Conservation (phyloP, 2,888 invertebrate species). For the Siphlonurus alternatus region DNA sequence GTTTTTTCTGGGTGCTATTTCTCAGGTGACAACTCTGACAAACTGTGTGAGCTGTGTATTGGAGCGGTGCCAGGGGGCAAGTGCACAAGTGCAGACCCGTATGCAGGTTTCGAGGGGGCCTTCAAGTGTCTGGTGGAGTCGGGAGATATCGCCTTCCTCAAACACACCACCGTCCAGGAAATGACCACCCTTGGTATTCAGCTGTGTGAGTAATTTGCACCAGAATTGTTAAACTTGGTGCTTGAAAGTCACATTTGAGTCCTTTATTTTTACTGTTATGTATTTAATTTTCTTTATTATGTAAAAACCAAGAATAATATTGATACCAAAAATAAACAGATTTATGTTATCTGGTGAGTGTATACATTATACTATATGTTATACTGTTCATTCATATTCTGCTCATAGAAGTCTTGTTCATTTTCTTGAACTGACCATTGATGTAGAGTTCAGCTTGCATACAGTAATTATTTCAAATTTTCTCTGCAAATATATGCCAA, state of each 20-base stretch:
- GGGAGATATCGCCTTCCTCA: conserved; percentile 83
- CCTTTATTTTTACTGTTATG: neutral
- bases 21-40: conserved; percentile 48
- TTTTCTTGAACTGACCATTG: too few species aligned
- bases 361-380: too few species aligned
- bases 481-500: neutral
- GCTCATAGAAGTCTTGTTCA: too few species aligned
- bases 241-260: neutral
- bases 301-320: too few species aligned
- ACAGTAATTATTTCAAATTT: too few species aligned
- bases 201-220: conserved; percentile 5
- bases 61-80: conserved; percentile 62
- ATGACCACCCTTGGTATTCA: conserved; percentile 24
- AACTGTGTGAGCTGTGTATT: conserved; percentile 65
- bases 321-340: too few species aligned
- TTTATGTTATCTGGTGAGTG: too few species aligned
- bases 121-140: conserved; percentile 65
- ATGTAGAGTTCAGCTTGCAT: too few species aligned
- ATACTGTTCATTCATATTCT: too few species aligned
- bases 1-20: neutral
- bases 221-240: neutral
- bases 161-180: conserved; percentile 65
- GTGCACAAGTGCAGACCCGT: conserved; percentile 74
- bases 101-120: conserved; percentile 84
- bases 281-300: neutral